Evolutionary conservation across 1,140 invertebrate genomes (phyloP), one percentile per base, ranked within the genome.

Genomic region (Melitaea cinxia): DNA sequence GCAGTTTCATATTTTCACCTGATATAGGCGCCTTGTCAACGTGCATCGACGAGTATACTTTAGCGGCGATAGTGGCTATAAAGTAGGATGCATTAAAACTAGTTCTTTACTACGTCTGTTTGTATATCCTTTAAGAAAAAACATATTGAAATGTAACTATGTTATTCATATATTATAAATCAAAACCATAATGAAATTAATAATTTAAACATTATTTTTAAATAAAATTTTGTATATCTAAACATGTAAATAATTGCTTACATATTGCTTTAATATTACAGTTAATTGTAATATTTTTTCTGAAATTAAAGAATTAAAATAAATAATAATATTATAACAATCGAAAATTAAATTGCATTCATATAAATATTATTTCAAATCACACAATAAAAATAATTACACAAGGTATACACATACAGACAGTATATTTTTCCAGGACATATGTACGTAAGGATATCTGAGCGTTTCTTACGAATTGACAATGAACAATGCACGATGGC

Each of bases 401-500:
- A n/a, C n/a, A n/a, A n/a, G n/a, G n/a, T n/a, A 42, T 42, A 17
- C 14, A 59, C 49, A 33, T 28, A 49, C 56, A 33, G 14, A 59
- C 56, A 14, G 15, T 58, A 21, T 28, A 15, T 49, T 59, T 33
- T 21, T 3, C 54, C 28, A 7, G 45, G 53, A 14, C 4, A 6
- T 42, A 53, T 10, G 30, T 33, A 33, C 9, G 12, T 33, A 33
- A 33, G 45, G 55, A 62, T 62, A 65, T 66, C 59, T 35, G 47
- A 35, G 37, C 57, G 30, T 77, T 82, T 77, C 71, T 72, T 75
- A 28, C 33, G 77, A 69, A 78, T 75, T 81, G 75, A 84, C 83
- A 86, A 86, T 86, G 74, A 73, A 87, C 82, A 87, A 83, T 82
- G 80, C 61, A 65, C 76, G 80, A 78, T 73, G 64, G 57, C 62